Evolutionary conservation across 2,113 vertebrate species (phyloP).

Genomic region (Mus pahari): DNA sequence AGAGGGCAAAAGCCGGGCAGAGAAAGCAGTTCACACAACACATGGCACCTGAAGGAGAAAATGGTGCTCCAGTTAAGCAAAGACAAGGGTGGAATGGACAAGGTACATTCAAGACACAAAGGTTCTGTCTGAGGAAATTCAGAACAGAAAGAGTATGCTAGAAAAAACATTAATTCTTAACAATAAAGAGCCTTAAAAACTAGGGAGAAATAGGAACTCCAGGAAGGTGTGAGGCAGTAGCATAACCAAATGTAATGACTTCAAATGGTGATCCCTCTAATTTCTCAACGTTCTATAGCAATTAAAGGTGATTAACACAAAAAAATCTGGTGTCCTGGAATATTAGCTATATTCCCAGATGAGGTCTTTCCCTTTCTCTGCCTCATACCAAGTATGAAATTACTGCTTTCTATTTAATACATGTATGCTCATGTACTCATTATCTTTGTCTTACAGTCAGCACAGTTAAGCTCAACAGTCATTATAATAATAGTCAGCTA

Average conservation of each 20-base stretch:
- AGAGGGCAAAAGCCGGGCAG: background rate
- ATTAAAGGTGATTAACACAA: constrained; percentile 39
- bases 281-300: constrained; percentile 40
- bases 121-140: constrained; percentile 1
- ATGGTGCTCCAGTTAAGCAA: background rate
- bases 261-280: constrained; percentile 7
- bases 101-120: constrained; percentile 27
- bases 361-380: constrained; percentile 10
- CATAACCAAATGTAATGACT: constrained; percentile 36
- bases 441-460: constrained; percentile 49
- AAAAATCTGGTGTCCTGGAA: constrained; percentile 37
- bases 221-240: constrained; percentile 1
- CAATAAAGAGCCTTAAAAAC: constrained; percentile 31
- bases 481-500: constrained; percentile 46
- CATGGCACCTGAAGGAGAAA: constrained; percentile 21
- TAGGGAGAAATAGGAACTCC: constrained; percentile 50
- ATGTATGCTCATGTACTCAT: constrained; percentile 26
- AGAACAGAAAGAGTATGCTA: background rate
- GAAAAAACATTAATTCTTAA: constrained; percentile 56
- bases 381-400: constrained; percentile 4
- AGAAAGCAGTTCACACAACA: background rate
- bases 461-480: constrained; percentile 50
- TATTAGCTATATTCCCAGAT: constrained; percentile 31
- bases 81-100: background rate
- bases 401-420: constrained; percentile 47